These are phyloP conservation scores for Yponomeuta sedellus DNA, from an alignment of 2,888 invertebrate species.

Conservation along the genomic window DNA sequence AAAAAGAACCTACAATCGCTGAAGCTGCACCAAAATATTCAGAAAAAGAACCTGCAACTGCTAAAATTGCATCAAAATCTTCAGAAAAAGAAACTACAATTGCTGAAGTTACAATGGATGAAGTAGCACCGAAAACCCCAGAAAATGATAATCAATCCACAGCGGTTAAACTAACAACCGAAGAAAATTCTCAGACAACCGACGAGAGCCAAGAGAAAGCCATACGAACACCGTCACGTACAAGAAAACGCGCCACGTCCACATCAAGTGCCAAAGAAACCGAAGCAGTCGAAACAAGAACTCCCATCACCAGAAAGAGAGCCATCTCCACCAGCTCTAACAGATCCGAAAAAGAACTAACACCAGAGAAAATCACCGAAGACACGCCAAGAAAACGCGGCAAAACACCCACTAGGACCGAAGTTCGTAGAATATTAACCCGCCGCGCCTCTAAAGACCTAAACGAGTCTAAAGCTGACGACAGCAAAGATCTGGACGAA, in stretches of 20 bases:
- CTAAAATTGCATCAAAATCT: conserved; percentile 10
- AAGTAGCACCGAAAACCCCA: not conserved
- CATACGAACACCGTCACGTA: not conserved
- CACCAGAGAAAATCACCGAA: conserved; percentile 31
- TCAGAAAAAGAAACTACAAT: too few species aligned
- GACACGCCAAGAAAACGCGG: conserved; percentile 35
- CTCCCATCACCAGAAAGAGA: conserved; percentile 49
- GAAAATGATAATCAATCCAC: conserved; percentile 22
- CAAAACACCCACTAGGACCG: conserved; percentile 49
- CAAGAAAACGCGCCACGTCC: conserved; percentile 7
- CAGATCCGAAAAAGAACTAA: conserved; percentile 36
- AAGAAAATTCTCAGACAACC: conserved; percentile 17
- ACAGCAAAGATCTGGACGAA: conserved; percentile 24
- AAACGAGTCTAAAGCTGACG: conserved; percentile 39
- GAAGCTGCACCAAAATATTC: conserved; percentile 7
- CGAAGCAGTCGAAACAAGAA: conserved; percentile 30
- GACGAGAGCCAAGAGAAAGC: conserved; percentile 11
- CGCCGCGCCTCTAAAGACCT: conserved; percentile 58
- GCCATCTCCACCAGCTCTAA: conserved; percentile 45
- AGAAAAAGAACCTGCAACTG: conserved; percentile 5
- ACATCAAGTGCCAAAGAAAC: not conserved
- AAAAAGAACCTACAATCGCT: conserved; percentile 5
- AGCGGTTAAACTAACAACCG: conserved; percentile 18
- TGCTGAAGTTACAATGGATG: too few species aligned
- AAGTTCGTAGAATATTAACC: conserved; percentile 55